These are phyloP conservation scores for Pocillopora damicornis DNA, from an alignment of 64 coral and sea anemone species.

Conservation along the genomic window DNA sequence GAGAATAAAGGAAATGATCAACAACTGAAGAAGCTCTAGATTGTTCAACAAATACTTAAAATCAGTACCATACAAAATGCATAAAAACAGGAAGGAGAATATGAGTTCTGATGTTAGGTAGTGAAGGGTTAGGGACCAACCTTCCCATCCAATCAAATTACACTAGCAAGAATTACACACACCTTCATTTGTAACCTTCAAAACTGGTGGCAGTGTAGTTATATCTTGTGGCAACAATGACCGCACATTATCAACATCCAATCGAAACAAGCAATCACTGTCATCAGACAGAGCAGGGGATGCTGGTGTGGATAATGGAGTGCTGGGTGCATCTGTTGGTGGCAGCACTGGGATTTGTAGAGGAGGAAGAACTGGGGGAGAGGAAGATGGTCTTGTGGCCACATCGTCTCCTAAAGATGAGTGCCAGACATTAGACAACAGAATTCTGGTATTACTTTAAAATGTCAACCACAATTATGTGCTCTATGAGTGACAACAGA, in stretches of 20 bases:
- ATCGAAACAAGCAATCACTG: constrained; percentile 81
- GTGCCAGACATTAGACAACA: not conserved
- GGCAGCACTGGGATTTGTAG: not conserved
- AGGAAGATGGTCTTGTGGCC: not conserved
- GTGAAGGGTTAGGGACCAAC: not conserved
- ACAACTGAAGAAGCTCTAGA: too few species aligned
- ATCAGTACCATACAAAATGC: too few species aligned
- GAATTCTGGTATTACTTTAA: too few species aligned
- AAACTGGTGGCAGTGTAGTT: constrained; percentile 69
- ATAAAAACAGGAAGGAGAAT: too few species aligned
- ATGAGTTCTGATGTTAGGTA: not conserved
- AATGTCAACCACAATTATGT: too few species aligned
- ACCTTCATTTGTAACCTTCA: constrained; percentile 72
- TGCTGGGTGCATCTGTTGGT: not conserved
- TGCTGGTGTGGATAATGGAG: constrained; percentile 43
- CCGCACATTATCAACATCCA: constrained; percentile 86
- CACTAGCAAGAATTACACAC: not conserved
- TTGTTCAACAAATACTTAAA: too few species aligned
- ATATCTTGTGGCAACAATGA: constrained; percentile 79
- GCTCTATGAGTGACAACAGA: too few species aligned
- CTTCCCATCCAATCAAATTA: not conserved
- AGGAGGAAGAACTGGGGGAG: constrained; percentile 7
- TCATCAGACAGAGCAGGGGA: constrained; percentile 88
- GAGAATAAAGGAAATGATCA: too few species aligned
- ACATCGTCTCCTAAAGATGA: not conserved